phyloP scores from a whole-genome alignment of 2,113 vertebrate species.

The Alligator mississippiensis region DNA sequence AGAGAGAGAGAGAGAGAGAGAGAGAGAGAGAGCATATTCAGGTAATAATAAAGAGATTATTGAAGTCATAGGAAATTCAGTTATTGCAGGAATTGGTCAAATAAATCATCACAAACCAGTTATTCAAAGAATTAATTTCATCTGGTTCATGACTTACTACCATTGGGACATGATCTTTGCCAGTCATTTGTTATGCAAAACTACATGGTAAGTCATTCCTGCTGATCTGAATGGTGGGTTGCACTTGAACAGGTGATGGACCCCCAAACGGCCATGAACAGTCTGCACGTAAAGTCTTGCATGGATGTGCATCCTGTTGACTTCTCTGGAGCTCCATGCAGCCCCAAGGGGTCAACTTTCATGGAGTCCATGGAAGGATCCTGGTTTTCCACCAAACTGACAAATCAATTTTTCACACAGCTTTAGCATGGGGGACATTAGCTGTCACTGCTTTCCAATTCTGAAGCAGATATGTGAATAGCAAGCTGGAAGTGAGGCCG shows the following conservation, averaged over 20 bases:
- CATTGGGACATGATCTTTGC: fast-evolving
- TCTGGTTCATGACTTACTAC: not conserved
- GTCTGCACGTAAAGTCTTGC: not conserved
- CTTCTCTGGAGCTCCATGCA: not conserved
- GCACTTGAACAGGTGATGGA: not conserved
- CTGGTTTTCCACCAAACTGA: not conserved
- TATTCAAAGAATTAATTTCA: not conserved
- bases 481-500: not conserved
- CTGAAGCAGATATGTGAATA: not conserved
- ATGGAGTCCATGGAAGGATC: not conserved
- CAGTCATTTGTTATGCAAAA: not conserved
- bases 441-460: not conserved
- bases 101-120: constrained; percentile 34
- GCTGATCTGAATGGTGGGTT: not conserved
- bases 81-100: constrained; percentile 13
- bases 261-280: not conserved
- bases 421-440: not conserved
- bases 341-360: not conserved
- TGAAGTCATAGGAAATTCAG: not conserved
- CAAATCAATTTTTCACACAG: too few species aligned
- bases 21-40: fast-evolving
- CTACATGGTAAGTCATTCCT: fast-evolving
- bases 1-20: fast-evolving
- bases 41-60: constrained; percentile 45
- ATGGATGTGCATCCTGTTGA: not conserved